These are phyloP conservation scores for Tolypeutes matacus DNA, from an alignment of 2,797 vertebrate genomes.

Conservation along the genomic window DNA sequence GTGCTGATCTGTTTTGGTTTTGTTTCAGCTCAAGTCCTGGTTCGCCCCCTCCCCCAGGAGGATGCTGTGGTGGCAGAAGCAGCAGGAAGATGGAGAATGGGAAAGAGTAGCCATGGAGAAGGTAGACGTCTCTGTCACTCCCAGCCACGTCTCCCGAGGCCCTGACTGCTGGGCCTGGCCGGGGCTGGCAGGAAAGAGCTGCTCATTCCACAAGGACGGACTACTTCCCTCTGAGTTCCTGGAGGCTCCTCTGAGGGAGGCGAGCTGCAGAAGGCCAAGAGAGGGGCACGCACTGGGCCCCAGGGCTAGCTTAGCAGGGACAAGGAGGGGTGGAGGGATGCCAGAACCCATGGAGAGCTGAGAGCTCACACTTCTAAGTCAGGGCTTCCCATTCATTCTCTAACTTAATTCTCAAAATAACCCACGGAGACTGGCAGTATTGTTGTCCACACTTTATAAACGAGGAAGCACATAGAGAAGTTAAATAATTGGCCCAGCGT, in stretches of 20 bases:
- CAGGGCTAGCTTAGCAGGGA: background rate
- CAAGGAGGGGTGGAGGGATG: background rate
- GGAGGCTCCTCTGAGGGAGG: background rate
- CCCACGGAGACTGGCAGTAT: background rate
- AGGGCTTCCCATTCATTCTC: background rate
- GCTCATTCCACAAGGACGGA: background rate
- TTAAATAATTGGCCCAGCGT: fast-evolving
- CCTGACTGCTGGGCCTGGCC: background rate
- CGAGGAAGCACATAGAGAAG: background rate
- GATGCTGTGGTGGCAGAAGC: background rate
- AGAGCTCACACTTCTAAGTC: fast-evolving
- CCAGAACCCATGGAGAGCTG: background rate
- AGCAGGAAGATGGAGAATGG: background rate
- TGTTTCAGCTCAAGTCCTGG: background rate
- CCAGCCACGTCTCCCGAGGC: background rate
- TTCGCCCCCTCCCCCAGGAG: background rate
- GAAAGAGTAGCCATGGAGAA: background rate
- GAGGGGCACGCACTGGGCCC: background rate
- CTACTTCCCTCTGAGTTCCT: background rate
- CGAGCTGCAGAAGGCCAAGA: background rate
- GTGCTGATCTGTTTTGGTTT: background rate
- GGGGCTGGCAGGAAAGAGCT: background rate
- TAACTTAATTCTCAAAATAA: background rate
- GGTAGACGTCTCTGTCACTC: background rate
- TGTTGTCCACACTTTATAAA: background rate